A percentile compares a stretch with the other conserved stretches of the same genome.
Conservation (phyloP, 1,140 invertebrate species). For the Ostrea edulis region DNA sequence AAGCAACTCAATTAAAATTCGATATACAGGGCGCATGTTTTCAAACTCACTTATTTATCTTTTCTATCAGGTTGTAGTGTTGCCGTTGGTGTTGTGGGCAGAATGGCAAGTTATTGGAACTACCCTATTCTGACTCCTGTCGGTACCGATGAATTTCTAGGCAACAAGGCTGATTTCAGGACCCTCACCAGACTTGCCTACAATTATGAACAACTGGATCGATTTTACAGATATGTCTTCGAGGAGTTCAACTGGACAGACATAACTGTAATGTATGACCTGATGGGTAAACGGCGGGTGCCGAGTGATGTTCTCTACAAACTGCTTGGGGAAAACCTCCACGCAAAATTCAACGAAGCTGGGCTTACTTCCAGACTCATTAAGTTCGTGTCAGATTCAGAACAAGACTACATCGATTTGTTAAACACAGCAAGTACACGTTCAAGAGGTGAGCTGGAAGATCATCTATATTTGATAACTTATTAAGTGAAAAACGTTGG, state of each 20-base stretch:
- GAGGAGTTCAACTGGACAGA: conserved; percentile 91
- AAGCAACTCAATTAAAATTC: not conserved
- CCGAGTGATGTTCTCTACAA: conserved; percentile 9
- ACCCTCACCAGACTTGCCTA: conserved; percentile 92
- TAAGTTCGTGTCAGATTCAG: conserved; percentile 26
- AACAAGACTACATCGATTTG: conserved; percentile 8
- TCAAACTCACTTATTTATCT: not conserved
- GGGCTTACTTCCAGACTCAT: conserved; percentile 31
- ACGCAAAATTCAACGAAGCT: conserved; percentile 12
- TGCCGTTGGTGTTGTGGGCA: conserved; percentile 44
- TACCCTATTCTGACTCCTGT: conserved; percentile 50
- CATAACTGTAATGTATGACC: conserved; percentile 89
- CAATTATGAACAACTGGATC: conserved; percentile 89
- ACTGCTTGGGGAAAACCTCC: conserved; percentile 43
- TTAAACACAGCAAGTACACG: conserved; percentile 35
- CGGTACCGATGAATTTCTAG: conserved; percentile 45
- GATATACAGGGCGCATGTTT: not conserved
- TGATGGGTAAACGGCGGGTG: conserved; percentile 66
- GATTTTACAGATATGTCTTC: conserved; percentile 90
- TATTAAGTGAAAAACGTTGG: too few relatives aligned
- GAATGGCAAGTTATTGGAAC: conserved; percentile 53
- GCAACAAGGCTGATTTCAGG: conserved; percentile 90
- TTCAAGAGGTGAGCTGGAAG: conserved; percentile 43
- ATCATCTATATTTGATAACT: too few relatives aligned
- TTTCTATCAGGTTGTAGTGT: conserved; percentile 50